phyloP scores from a whole-genome alignment of 2,113 vertebrate species.

The Clarias batrachus region DNA sequence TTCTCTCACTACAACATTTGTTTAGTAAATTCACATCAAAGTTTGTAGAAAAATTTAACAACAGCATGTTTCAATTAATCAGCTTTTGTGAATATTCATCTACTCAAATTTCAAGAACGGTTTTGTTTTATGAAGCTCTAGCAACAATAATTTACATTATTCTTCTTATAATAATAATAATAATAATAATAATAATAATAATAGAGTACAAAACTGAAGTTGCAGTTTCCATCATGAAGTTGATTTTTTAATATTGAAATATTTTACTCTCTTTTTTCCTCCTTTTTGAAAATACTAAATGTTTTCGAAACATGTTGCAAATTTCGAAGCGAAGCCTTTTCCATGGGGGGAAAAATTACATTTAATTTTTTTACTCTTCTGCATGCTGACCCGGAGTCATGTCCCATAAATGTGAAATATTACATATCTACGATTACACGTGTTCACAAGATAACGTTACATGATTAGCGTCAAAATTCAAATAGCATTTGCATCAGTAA shows the following conservation, averaged over 20 bases:
- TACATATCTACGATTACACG: not conserved
- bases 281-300: no score
- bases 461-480: not conserved
- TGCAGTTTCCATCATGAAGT: no score
- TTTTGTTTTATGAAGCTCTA: not conserved
- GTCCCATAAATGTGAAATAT: not conserved
- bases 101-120: not conserved
- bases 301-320: not conserved
- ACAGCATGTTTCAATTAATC: not conserved
- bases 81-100: not conserved
- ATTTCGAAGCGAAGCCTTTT: not conserved
- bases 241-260: no score
- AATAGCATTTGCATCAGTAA: no score
- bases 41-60: not conserved
- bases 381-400: not conserved
- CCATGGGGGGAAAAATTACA: not conserved
- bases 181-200: no score
- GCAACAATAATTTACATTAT: not conserved
- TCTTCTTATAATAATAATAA: no score
- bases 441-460: not conserved
- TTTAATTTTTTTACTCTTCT: not conserved
- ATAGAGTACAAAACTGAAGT: no score
- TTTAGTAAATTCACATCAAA: not conserved
- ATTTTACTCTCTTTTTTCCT: no score
- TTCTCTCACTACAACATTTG: not conserved